Evolutionary conservation across 2,888 invertebrate species (phyloP), one percentile per base, ranked within the genome.

Genomic region (Chydorus sphaericus): DNA sequence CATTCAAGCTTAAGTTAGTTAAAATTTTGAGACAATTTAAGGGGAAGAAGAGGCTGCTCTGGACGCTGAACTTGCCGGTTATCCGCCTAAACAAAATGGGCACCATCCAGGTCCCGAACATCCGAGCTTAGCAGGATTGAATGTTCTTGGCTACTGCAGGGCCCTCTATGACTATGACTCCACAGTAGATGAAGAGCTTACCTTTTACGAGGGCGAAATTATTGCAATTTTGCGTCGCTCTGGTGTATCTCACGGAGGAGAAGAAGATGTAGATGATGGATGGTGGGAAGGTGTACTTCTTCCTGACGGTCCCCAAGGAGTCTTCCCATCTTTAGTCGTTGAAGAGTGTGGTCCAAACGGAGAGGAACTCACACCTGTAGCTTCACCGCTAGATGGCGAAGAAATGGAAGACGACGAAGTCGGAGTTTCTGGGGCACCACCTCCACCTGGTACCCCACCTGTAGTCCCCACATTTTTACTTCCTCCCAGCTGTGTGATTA

Each of bases 121-220:
- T n/a, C n/a, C n/a, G n/a, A n/a, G n/a, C n/a, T n/a, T n/a, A n/a
- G n/a, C n/a, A n/a, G n/a, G n/a, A n/a, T n/a, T n/a, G n/a, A n/a
- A n/a, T n/a, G 23, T 52, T 20, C n/a, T 52, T 30, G 60, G 60
- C 54, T 88, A 82, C 67, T 92, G 91, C 67, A 80, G 86, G 65
- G 92, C 94, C 2, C 71, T 94, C 54, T 96, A 94, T 67, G 94
- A 94, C 69, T 96, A 94, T 67, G 91, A 91, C 63, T 91, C 90
- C 0, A 89, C 87, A 53, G 84, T 85, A 59, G 76, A 79, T 51
- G 94, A 93, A 69, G 94, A 94, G 69, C 75, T 96, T 20, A 85
- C 84, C 39, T 89, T 96, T 67, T 81, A 84, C 63, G 94, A 94
- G 70, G 93, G 93, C 51, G 87, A 89, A 73, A 79, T 85, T 55